These are phyloP conservation scores for Eurystomus glaucurus DNA, from an alignment of 2,797 vertebrate genomes.

Conservation along the genomic window DNA sequence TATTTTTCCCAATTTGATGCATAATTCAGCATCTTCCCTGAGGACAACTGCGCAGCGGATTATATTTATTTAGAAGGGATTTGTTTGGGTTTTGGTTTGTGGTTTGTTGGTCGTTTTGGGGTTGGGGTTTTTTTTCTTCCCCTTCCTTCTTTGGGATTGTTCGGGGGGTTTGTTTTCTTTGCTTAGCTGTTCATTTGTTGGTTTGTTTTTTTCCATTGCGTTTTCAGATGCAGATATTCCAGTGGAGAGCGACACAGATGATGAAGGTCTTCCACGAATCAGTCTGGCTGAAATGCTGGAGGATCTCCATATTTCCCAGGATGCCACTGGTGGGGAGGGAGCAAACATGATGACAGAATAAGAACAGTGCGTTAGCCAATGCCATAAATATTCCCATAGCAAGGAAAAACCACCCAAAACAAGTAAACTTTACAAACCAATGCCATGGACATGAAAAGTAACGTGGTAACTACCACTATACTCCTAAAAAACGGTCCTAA, in stretches of 20 bases:
- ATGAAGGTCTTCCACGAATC: conserved; percentile 92
- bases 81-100: background rate
- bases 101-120: background rate
- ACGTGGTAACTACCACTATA: background rate
- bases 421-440: background rate
- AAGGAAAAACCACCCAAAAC: background rate
- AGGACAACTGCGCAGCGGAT: background rate
- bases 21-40: background rate
- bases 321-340: conserved; percentile 94
- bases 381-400: background rate
- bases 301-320: conserved; percentile 91
- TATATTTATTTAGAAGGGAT: background rate
- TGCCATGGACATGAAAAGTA: background rate
- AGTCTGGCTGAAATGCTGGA: conserved; percentile 97
- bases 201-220: background rate
- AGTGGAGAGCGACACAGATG: conserved; percentile 95
- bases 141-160: background rate
- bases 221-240: conserved; percentile 88
- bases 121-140: no score
- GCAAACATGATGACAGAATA: conserved; percentile 92
- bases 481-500: background rate
- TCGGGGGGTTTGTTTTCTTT: background rate
- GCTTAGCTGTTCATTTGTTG: background rate
- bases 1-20: background rate
- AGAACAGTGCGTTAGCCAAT: background rate